Evolutionary conservation across 2,113 vertebrate genomes (phyloP), one percentile per base, ranked within the genome.

Genomic region (Paedocypris sp.): DNA sequence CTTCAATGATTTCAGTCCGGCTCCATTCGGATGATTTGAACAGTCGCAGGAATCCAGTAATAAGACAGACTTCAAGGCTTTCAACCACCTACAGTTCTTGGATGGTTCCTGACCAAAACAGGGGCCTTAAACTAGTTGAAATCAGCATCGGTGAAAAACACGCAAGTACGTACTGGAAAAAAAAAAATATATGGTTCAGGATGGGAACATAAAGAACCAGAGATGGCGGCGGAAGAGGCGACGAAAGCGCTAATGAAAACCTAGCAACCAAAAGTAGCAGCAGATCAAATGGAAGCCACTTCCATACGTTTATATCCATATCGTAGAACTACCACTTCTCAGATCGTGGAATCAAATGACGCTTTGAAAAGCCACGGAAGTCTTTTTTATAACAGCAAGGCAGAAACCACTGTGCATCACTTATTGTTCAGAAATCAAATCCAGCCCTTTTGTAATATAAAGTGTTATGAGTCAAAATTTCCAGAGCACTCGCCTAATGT

Each of bases 211-310:
- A 7, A 13, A 35, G n/a, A n/a, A n/a, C n/a, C n/a, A n/a, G 9
- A 23, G 15, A 23, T 50, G 36, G 20, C 33, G 26, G 25, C 1
- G 2, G 11, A 53, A 16, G 20, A 53, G 9, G n/a, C 28, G n/a
- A 35, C 18, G 22, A 49, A 49, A 31, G 46, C 15, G 22, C 46
- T 31, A 49, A 31, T 18, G 15, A 29, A 22, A 56, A 18, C 22
- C 10, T 15, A 54, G 23, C 53, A 43, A 20, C 18, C 6, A 29
- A 41, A 53, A 35, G 52, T 43, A 62, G 58, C 65, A 67, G 20
- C 46, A 47, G 41, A 39, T 53, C 39, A 45, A n/a, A 56, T 29
- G 23, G 19, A 59, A 62, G 42, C 18, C 25, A 28, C 32, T n/a
- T n/a, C n/a, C n/a, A n/a, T n/a, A n/a, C n/a, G n/a, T n/a, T n/a